Base-by-base conservation (phyloP, 1,140 invertebrate genomes). In the Trichonephila inaurata region DNA sequence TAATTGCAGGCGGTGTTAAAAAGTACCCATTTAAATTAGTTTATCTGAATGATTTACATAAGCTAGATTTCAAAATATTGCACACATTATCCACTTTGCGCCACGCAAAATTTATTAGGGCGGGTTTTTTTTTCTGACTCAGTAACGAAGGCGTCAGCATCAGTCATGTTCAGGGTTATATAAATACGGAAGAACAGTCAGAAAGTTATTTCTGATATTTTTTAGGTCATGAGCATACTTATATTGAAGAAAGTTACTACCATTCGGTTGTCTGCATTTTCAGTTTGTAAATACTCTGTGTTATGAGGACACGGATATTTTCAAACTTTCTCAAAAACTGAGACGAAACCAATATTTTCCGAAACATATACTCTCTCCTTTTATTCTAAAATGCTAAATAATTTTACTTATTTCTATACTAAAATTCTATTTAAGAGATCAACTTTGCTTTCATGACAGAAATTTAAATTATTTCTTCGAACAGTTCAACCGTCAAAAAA, bases 161-260 rank as follows among this genome's bases (percentile, higher is more conserved):
- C 77, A 85, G 58, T 91, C 90, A 91, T 60, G 58, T 85, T 91
- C 90, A 91, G 90, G 90, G 90, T 91, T 91, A 91, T 62, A 83
- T 66, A 91, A 91, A 91, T 77, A 85, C 72, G 90, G 90, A 85
- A 91, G 77, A 83, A 58, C 33, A 51, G 81, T 33, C 14, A n/a
- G 18, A 44, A 66, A 85, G 81, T 61, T 83, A 89, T 85, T 91
- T 83, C 81, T 66, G 81, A 83, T 58, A 62, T 85, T 66, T 40
- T 40, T 91, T 62, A 28, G 60, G 90, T 66, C 81, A 91, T 19
- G 40, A 60, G 69, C 58, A 85, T 51, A 33, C 19, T 85, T 16
- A 18, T 40, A 12, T 33, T 28, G 28, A 77, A 60, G 83, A 85
- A 85, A 85, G 24, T 51, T 51, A 51, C 51, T 12, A 51, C 51